Evolutionary conservation across 2,888 invertebrate species (phyloP).

Genomic region (Clepsis dumicolana): DNA sequence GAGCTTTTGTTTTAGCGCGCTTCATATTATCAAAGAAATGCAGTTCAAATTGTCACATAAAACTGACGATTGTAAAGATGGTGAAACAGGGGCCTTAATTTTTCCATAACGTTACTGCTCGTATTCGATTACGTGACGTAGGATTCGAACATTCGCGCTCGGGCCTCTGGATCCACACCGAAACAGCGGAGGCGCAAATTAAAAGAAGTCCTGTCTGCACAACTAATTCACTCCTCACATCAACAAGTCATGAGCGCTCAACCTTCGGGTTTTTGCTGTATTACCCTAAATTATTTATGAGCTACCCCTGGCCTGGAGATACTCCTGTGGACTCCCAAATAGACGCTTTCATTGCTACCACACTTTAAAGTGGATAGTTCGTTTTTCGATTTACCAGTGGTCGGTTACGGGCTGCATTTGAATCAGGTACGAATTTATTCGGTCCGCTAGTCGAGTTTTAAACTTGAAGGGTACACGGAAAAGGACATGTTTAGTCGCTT

Average conservation of each 20-base stretch:
- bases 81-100: no score
- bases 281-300: slow-evolving; percentile 85
- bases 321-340: slow-evolving; percentile 59
- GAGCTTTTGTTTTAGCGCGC: no score
- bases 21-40: no score
- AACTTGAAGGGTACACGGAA: not conserved
- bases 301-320: slow-evolving; percentile 74
- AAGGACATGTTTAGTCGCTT: not conserved
- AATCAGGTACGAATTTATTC: slow-evolving; percentile 21
- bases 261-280: slow-evolving; percentile 78
- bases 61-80: no score
- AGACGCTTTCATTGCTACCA: slow-evolving; percentile 52
- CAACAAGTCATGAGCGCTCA: slow-evolving; percentile 73
- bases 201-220: slow-evolving; percentile 48
- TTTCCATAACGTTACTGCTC: no score
- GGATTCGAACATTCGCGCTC: no score
- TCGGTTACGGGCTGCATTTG: slow-evolving; percentile 58
- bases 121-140: no score
- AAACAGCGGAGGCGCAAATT: slow-evolving; percentile 14
- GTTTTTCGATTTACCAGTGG: slow-evolving; percentile 71
- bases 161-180: not conserved
- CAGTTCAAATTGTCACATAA: no score
- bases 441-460: not conserved
- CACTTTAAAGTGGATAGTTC: slow-evolving; percentile 77
- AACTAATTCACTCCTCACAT: slow-evolving; percentile 74